Percentiles rank a stretch among this genome's conserved stretches.
Evolutionary conservation across 2,113 vertebrate species (phyloP).

Genomic region (Calyptomena viridis): DNA sequence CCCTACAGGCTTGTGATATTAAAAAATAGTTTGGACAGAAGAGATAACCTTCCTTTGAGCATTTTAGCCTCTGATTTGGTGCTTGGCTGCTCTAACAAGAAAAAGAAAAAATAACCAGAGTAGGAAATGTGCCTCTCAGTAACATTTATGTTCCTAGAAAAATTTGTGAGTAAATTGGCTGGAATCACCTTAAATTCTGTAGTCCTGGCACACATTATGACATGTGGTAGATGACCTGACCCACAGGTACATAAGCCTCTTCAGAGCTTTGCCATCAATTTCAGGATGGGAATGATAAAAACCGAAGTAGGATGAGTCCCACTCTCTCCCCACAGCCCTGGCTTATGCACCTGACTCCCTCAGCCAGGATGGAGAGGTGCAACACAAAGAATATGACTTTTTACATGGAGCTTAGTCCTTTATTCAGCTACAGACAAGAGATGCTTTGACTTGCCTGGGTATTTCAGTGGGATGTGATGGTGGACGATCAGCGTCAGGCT

Average conservation of each 20-base stretch:
- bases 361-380: background rate
- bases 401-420: background rate
- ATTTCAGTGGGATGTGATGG: background rate
- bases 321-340: background rate
- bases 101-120: background rate
- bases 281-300: background rate
- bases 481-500: background rate
- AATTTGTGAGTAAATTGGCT: background rate
- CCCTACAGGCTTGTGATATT: background rate
- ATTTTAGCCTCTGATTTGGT: background rate
- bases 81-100: background rate
- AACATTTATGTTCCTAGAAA: background rate
- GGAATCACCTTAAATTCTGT: background rate
- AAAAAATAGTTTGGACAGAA: background rate
- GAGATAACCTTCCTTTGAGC: background rate
- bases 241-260: background rate
- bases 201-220: background rate
- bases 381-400: background rate
- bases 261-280: background rate
- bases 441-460: background rate
- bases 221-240: background rate
- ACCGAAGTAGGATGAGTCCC: background rate
- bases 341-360: background rate
- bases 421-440: background rate
- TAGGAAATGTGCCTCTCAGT: background rate